Conservation (phyloP, 1,140 invertebrate genomes). For the Drosophila virilis region DNA sequence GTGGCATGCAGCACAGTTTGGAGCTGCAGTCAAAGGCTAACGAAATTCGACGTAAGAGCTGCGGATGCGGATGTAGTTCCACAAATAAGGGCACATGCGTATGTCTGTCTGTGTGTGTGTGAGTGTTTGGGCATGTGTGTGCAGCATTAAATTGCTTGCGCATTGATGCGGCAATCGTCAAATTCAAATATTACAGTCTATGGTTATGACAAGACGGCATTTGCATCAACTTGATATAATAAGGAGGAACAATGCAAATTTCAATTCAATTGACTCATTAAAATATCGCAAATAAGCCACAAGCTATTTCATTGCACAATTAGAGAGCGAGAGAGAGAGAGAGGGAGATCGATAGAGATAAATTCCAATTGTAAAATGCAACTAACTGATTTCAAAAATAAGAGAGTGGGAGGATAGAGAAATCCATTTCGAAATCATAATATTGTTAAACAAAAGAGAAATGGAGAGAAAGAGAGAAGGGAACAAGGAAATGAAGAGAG, state of each 20-base stretch:
- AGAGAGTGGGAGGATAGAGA: too few species aligned
- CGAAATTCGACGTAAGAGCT: conserved; percentile 31
- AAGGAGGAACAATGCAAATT: conserved; percentile 18
- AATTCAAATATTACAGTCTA: conserved; percentile 37
- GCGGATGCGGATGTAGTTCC: conserved; percentile 31
- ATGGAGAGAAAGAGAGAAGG: too few species aligned
- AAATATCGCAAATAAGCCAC: conserved; percentile 1
- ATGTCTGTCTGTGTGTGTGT: not conserved
- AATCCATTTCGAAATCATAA: too few species aligned
- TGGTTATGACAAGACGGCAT: conserved; percentile 43
- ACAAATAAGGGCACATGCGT: conserved; percentile 33
- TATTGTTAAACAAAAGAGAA: too few species aligned
- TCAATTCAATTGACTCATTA: conserved; percentile 17
- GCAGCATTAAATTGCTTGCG: conserved; percentile 45
- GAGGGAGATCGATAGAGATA: not conserved
- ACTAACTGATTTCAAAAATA: too few species aligned
- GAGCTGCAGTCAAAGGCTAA: conserved; percentile 46
- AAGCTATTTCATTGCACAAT: not conserved
- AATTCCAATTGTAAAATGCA: too few species aligned
- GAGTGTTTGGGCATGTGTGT: not conserved
- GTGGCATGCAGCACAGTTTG: conserved; percentile 37
- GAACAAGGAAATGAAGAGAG: too few species aligned
- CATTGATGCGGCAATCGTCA: conserved; percentile 38
- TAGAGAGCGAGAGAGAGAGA: too few species aligned
- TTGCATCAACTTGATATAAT: conserved; percentile 29